Base-by-base conservation (phyloP, 2,797 vertebrate genomes). In the Columba guinea region DNA sequence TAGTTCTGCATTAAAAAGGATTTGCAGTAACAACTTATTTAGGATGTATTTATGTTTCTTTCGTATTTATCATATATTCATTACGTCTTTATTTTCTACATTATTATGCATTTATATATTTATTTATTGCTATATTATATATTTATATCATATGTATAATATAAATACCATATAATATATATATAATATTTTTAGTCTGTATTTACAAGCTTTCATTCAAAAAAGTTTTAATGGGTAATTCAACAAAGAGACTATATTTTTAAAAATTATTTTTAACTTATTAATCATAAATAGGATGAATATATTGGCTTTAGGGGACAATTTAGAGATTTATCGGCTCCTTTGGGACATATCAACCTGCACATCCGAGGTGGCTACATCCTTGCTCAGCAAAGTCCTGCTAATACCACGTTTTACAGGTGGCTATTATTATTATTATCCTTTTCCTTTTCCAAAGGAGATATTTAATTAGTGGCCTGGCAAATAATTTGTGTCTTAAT, bases 321-420 rank as follows among this genome's bases (percentile, higher is more conserved):
- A 32, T 94, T 73, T 91, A 17, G 96, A 7, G 26, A 0, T 4
- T 96, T 99, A 95, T 1, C 68, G 1, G 90, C 99, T 68, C 98
- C 99, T 11, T 41, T 99, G 34, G 87, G 98, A 7, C 97, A 98
- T 30, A 99, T 99, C 94, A 99, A 99, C 96, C 97, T 99, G 80
- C 99, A 99, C 21, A 58, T 99, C 79, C 98, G 99, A 95, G 99
- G 99, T 56, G 99, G 99, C 37, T 97, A 98, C 89, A 98, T 99
- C 89, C 58, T 99, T n/a, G 98, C 99, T 21, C 99, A 98, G 96
- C 99, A 99, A 92, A 97, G 98, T 74, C 97, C 98, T 74, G 98
- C 97, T 22, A 96, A 84, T 10, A 99, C 97, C 37, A 99, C 99
- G 15, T 5, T 58, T 5, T 79, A 95, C 94, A 99, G 99, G 39